Evolutionary conservation across 2,113 vertebrate genomes (phyloP), one percentile per base, ranked within the genome.

Genomic region (Ophiodon elongatus): DNA sequence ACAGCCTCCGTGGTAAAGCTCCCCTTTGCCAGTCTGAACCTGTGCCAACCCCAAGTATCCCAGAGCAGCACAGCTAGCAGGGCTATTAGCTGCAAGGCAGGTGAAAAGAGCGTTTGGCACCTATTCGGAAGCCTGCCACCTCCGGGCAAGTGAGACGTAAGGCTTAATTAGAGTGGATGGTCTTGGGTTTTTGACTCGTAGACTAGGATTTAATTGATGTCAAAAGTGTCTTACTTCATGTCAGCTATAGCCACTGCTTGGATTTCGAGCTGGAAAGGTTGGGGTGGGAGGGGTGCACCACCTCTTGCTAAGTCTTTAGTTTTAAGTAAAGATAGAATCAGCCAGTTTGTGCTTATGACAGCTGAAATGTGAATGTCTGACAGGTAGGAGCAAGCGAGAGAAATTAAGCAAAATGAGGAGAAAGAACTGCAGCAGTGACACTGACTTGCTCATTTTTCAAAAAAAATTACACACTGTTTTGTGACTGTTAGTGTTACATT

Each of bases 81-180:
- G 33, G 37, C 79, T 71, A 60, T 83, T 89, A 76, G 87, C 82
- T 80, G 72, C 71, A 37, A 39, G 73, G 69, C 73, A 86, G 82
- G 85, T 86, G 82, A 85, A 88, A 85, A 89, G 35, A 73, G 39
- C 41, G 74, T 64, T 74, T 86, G 82, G 87, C 87, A 68, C 69
- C 83, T 62, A 71, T 62, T 86, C 50, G 60, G 80, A 27, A 88
- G 57, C 64, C 52, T 62, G 72, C 76, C 3, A 62, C 89, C 84
- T 88, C 79, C 15, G 35, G 86, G 73, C 80, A 79, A 85, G 56
- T 67, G 74, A 86, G 76, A 73, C 50, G 54, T 82, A 77, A 71
- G 74, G 81, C 87, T 88, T 88, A 86, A 91, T 91, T 86, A 88
- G 81, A 81, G 66, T 8, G 43, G 76, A 78, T 68, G 65, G 66